phyloP scores from a whole-genome alignment of 2,113 vertebrate species.

The Myrmecophaga tridactyla region DNA sequence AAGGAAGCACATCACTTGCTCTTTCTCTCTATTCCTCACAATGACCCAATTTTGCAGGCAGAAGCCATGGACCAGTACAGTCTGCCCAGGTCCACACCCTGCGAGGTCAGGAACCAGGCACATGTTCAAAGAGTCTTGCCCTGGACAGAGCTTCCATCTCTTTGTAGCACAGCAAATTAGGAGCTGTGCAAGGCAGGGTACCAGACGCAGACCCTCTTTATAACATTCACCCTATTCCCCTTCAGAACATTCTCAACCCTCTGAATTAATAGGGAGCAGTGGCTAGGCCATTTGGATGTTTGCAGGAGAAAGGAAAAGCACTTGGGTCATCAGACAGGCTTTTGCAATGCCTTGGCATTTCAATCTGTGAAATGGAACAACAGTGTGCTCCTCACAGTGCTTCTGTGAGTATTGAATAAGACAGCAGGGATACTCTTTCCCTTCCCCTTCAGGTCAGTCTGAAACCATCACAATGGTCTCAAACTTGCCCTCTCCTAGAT shows the following conservation, averaged over 20 bases:
- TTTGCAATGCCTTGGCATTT: neutral
- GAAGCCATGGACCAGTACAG: neutral
- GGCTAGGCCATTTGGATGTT: too few relatives aligned
- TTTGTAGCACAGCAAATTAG: too few relatives aligned
- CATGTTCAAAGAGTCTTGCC: neutral
- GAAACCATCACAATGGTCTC: neutral
- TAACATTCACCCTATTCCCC: neutral
- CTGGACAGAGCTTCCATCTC: neutral
- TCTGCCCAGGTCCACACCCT: neutral
- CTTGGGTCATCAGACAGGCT: neutral
- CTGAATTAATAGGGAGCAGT: fast-evolving
- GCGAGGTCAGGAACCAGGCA: neutral
- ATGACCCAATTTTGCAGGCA: neutral
- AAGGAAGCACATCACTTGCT: neutral
- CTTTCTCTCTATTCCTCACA: neutral
- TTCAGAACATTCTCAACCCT: neutral
- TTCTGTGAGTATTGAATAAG: fast-evolving
- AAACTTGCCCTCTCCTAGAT: neutral
- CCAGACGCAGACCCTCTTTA: fast-evolving
- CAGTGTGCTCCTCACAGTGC: fast-evolving
- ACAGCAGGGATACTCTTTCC: neutral
- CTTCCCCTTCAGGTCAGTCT: neutral
- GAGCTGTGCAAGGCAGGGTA: neutral
- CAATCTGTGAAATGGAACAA: neutral
- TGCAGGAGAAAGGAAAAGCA: neutral